Evolutionary conservation across 1,140 invertebrate species (phyloP), one percentile per base, ranked within the genome.

Genomic region (Drosophila orosa): DNA sequence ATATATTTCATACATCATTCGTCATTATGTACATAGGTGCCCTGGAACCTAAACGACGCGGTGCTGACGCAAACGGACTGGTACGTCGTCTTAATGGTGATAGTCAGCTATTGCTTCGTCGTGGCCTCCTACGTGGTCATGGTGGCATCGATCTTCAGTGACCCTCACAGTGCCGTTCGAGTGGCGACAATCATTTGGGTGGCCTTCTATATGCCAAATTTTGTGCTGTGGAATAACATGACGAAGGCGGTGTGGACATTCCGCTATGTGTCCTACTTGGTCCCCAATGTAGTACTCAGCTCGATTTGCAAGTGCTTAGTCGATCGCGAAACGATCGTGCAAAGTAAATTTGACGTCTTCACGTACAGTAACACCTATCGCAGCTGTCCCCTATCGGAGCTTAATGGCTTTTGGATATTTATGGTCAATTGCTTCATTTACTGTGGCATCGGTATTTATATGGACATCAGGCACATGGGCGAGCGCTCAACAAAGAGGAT

Each of bases 111-210:
- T 24, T 80, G 65, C 19, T 5, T 65, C 25, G 73, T 80, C 0
- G 25, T 50, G 1, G 72, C 42, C 0, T 62, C 75, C 19, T 72
- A 78, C 33, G 52, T 62, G 9, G 6, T 78, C 19, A 76, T 90
- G 84, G 13, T 90, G 4, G 69, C 81, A 0, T 62, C 79, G 5
- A 75, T 91, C n/a, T 90, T 78, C 24, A 62, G 13, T 5, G 73
- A 78, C 12, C 35, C 48, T 8, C 4, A n/a, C 0, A 19, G 27
- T 3, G 81, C 78, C 7, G 25, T 91, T 12, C 58, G 61, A 1
- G 40, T 72, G 1, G 10, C 75, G 3, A 77, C 78, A 0, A 17
- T 84, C 0, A 0, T 83, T 3, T 91, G 90, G 90, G 31, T 86
- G 3, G 7, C 69, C 1, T 55, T 80, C 3, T 77, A 74, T 44